These are phyloP conservation scores for Leucophenga varia DNA, from an alignment of 1,140 invertebrate genomes.

Conservation along the genomic window DNA sequence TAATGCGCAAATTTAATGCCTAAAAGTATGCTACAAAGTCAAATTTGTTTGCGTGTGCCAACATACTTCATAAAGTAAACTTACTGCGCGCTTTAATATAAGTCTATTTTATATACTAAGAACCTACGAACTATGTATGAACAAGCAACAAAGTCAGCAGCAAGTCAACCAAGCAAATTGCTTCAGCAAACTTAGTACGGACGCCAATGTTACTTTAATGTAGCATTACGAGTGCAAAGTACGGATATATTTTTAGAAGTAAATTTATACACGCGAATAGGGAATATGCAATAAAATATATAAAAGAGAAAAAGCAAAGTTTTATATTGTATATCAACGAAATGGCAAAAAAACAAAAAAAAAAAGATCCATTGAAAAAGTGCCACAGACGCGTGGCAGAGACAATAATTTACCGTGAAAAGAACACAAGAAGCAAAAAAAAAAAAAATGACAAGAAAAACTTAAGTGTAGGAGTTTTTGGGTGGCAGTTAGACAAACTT, in stretches of 20 bases:
- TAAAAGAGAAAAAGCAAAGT: conserved; percentile 16
- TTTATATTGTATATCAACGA: conserved; percentile 6
- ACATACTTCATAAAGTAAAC: no score
- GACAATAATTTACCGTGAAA: not conserved
- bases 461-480: no score
- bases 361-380: conserved; percentile 27
- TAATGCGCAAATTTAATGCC: no score
- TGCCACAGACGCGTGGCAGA: conserved; percentile 2
- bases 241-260: not conserved
- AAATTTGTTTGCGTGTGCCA: conserved; percentile 14
- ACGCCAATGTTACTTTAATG: no score
- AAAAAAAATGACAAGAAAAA: no score
- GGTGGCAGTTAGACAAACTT: no score
- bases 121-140: no score
- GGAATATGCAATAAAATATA: conserved; percentile 52
- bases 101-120: no score
- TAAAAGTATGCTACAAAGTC: conserved; percentile 41
- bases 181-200: no score
- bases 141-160: no score
- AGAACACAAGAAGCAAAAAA: no score
- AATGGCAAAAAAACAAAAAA: conserved; percentile 14
- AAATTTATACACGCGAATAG: conserved; percentile 27
- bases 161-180: conserved; percentile 18
- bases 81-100: conserved; percentile 18
- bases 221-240: no score